These are phyloP conservation scores for Ganaspis sp. DNA, from an alignment of 1,140 invertebrate species.

Conservation along the genomic window DNA sequence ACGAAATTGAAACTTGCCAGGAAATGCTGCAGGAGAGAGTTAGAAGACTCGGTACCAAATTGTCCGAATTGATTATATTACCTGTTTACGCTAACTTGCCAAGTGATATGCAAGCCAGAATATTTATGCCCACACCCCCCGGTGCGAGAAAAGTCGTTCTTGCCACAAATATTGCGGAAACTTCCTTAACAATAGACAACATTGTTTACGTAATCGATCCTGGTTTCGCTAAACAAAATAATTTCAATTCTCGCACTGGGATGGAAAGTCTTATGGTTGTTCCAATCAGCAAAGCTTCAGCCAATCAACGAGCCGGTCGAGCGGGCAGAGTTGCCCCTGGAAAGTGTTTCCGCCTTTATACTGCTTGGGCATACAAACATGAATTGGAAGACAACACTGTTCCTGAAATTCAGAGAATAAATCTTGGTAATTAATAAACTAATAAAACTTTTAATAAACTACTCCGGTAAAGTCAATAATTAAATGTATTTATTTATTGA, in stretches of 20 bases:
- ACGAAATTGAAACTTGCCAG: slow-evolving; percentile 97
- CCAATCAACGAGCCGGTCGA: slow-evolving; percentile 91
- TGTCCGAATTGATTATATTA: slow-evolving; percentile 94
- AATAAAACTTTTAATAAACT: too few relatives aligned
- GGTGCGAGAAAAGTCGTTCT: slow-evolving; percentile 96
- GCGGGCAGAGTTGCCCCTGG: slow-evolving; percentile 95
- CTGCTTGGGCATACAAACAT: slow-evolving; percentile 97
- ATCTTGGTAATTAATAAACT: slow-evolving; percentile 86
- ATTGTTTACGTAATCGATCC: slow-evolving; percentile 99
- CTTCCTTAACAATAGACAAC: slow-evolving; percentile 99
- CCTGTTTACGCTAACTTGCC: slow-evolving; percentile 99
- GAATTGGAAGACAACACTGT: slow-evolving; percentile 98
- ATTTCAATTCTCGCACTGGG: slow-evolving; percentile 97
- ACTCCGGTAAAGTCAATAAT: too few relatives aligned
- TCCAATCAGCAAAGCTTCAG: slow-evolving; percentile 98
- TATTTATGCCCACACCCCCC: slow-evolving; percentile 96
- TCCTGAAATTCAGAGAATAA: slow-evolving; percentile 98
- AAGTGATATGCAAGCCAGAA: slow-evolving; percentile 99
- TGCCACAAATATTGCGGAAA: slow-evolving; percentile 99
- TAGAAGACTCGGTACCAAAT: slow-evolving; percentile 92
- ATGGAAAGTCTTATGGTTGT: slow-evolving; percentile 99
- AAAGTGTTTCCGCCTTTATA: slow-evolving; percentile 98
- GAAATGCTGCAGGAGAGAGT: slow-evolving; percentile 95
- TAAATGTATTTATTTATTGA: too few relatives aligned
- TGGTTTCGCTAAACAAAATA: slow-evolving; percentile 99